These are phyloP conservation scores for Azemiops feae DNA, from an alignment of 2,113 vertebrate genomes.

Conservation along the genomic window DNA sequence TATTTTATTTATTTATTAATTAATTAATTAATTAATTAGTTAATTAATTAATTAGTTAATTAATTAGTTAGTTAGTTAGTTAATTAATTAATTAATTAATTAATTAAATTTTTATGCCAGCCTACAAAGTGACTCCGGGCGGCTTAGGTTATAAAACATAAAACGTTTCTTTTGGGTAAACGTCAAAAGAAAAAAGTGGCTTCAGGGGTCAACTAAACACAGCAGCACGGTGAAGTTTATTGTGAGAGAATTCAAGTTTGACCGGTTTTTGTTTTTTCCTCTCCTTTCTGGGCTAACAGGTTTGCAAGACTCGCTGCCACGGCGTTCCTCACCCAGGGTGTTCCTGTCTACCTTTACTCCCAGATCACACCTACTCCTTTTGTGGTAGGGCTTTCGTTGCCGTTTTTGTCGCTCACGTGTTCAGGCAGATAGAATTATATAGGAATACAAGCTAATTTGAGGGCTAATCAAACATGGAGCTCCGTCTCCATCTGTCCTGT, in stretches of 20 bases:
- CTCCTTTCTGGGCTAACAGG: not conserved
- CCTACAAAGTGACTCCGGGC: too few relatives aligned
- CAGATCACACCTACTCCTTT: not conserved
- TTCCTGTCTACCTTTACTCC: not conserved
- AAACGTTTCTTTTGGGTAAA: not conserved
- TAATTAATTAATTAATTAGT: too few relatives aligned
- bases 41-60: too few relatives aligned
- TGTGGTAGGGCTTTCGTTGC: not conserved
- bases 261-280: not conserved
- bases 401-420: not conserved
- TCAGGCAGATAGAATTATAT: too few relatives aligned
- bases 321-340: fast-evolving
- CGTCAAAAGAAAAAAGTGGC: not conserved
- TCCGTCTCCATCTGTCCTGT: too few relatives aligned
- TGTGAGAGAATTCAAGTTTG: not conserved
- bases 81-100: too few relatives aligned
- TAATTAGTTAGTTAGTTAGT: too few relatives aligned
- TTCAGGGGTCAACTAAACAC: not conserved
- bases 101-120: not conserved
- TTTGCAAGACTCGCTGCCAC: not conserved
- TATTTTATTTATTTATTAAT: too few relatives aligned
- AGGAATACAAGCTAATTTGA: too few relatives aligned
- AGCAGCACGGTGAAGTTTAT: not conserved
- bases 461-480: too few relatives aligned
- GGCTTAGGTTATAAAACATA: too few relatives aligned